Percentiles rank a stretch among this genome's conserved stretches.
Conservation (phyloP, 1,140 invertebrate genomes). For the Megalopta genalis region DNA sequence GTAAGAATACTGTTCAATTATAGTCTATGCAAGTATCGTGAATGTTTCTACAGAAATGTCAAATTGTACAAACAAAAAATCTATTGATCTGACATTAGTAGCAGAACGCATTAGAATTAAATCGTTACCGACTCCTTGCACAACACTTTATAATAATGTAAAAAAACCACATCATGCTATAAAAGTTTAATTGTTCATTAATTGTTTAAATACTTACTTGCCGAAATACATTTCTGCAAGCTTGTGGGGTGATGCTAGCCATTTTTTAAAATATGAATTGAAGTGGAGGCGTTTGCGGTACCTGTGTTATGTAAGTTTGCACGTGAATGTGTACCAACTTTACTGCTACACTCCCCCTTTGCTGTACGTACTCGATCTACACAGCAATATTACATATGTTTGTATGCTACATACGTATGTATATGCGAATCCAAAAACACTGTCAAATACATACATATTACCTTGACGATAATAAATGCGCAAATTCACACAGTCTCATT, state of each 20-base stretch:
- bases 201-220: constrained; percentile 62
- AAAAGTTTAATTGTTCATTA: background rate
- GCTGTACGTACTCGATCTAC: background rate
- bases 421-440: background rate
- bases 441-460: constrained; percentile 2
- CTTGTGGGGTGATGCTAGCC: constrained; percentile 71
- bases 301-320: constrained; percentile 49
- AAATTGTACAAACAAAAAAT: constrained; percentile 1
- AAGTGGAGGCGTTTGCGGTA: constrained; percentile 32
- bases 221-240: constrained; percentile 69
- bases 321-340: constrained; percentile 35
- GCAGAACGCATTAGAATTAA: background rate
- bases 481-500: no score
- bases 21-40: background rate
- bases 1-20: background rate
- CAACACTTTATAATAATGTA: constrained; percentile 7
- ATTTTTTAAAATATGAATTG: constrained; percentile 57
- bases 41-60: background rate
- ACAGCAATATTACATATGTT: no score
- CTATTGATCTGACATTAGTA: constrained; percentile 18
- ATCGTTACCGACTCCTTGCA: background rate
- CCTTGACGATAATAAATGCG: background rate
- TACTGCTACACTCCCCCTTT: no score
- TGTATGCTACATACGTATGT: no score
- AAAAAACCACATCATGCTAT: background rate